Conservation (phyloP, 2,797 vertebrate genomes). For the Poecilia velifera region DNA sequence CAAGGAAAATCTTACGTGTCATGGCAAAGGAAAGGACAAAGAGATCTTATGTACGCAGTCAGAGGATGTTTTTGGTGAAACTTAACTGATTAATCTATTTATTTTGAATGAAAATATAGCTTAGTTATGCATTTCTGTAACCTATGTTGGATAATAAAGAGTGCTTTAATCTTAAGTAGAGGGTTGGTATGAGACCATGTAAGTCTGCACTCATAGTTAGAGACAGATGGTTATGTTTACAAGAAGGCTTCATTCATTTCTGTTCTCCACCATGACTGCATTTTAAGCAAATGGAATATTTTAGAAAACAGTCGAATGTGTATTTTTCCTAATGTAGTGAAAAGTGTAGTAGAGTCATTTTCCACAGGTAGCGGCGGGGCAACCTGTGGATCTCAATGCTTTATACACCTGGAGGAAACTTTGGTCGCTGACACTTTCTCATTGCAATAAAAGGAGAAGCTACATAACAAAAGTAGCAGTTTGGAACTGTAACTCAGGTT, state of each 20-base stretch:
- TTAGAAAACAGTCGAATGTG: background rate
- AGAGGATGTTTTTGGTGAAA: background rate
- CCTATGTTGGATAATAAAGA: background rate
- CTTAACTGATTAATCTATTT: background rate
- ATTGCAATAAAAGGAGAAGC: background rate
- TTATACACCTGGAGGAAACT: background rate
- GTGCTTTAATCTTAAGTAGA: background rate
- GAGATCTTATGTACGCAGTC: background rate
- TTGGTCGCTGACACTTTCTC: background rate
- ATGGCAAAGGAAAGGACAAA: background rate
- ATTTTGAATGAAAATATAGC: slow-evolving; percentile 2
- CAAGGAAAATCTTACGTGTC: background rate
- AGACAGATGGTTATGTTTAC: background rate
- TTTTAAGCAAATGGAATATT: background rate
- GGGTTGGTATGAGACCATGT: background rate
- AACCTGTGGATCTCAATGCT: background rate
- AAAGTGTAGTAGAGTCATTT: background rate
- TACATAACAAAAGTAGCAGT: background rate
- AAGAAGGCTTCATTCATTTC: background rate
- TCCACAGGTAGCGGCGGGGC: background rate
- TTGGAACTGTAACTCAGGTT: background rate
- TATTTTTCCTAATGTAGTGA: background rate
- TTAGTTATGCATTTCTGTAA: background rate
- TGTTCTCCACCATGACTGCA: background rate
- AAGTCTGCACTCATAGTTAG: background rate